Evolutionary conservation across 1,140 invertebrate genomes (phyloP), one percentile per base, ranked within the genome.

Genomic region (Ctenoplectra terminalis): DNA sequence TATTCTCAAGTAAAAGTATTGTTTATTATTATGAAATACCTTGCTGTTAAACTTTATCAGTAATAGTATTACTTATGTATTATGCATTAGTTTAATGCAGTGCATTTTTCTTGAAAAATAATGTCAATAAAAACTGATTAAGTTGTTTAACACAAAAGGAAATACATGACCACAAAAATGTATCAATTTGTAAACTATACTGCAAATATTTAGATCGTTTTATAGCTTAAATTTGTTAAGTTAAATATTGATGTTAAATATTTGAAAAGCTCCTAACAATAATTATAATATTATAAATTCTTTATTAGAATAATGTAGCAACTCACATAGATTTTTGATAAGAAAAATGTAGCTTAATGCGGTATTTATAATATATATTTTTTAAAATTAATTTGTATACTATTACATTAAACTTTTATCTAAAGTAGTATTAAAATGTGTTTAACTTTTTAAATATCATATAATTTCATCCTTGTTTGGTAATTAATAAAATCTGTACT

Each of bases 401-500:
- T 76, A n/a, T n/a, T n/a, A n/a, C n/a, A 72, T 56, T 60, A 78
- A 40, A 61, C 34, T 29, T 48, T 77, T 79, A 58, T 78, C 17
- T 86, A 64, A 76, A 50, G 8, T 80, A 73, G 5, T 54, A 73
- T 66, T 73, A 85, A 66, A 86, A 78, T 69, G 64, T 81, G 31
- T 76, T 63, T 61, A 60, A 77, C 74, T 77, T 58, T 50, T 73
- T 50, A 76, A 63, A 81, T 87, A 60, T 66, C 60, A 54, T 64
- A 46, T 83, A 85, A 81, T 52, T 79, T 75, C 64, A 63, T 66
- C 67, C 80, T 83, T 73, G 72, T 79, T 84, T 82, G 40, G 58
- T 79, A 88, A 80, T 70, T 54, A 78, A 70, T 84, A 52, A 83
- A 85, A 83, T 85, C 9, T 64, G 56, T 40, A 63, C 64, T 83